Base-by-base conservation (phyloP, 2,797 vertebrate species). In the Rhinophrynus dorsalis region DNA sequence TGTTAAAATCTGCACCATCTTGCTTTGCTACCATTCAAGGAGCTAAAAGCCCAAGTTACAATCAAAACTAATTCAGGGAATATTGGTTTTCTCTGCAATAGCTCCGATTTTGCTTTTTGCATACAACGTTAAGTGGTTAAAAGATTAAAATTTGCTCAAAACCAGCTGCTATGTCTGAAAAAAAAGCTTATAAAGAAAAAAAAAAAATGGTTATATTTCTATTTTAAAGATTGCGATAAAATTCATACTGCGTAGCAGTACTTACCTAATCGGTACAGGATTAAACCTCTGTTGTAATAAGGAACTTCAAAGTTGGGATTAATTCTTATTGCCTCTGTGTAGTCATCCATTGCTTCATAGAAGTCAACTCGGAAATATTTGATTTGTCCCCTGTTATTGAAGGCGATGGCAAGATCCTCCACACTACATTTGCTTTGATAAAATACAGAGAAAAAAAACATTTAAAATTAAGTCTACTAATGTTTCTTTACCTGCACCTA, bases 281-380 rank as follows among this genome's bases (percentile, higher is more conserved):
- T 85, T 63, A 98, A 80, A 47, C 96, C 97, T 80, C 96, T 87
- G 89, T 98, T 98, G 86, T 98, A 98, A 80, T 93, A 92, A 0
- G 96, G 91, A 2, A 94, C 83, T 76, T 94, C 95, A 76, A 92
- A 96, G 32, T 33, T 45, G 26, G 83, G 79, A 45, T 90, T 85
- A n/a, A 81, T 74, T 74, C 85, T 33, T 70, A 96, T 92, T 1
- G 96, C 94, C 0, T 83, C 80, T 0, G 89, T 92, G 83, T 92
- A 98, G 78, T 98, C 97, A 4, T 91, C 92, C 73, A 98, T 52
- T 1, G 97, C 96, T 76, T 96, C 94, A 44, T 85, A 71, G 74
- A 98, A 98, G 74, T 99, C 95, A 74, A 98, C 96, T 37, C 91
- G 88, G 2, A 95, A 75, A 77, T 98, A 99, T 69, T 91, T 95